Evolutionary conservation across 2,113 vertebrate genomes (phyloP), one percentile per base, ranked within the genome.

Genomic region (Amphiprion ocellaris): DNA sequence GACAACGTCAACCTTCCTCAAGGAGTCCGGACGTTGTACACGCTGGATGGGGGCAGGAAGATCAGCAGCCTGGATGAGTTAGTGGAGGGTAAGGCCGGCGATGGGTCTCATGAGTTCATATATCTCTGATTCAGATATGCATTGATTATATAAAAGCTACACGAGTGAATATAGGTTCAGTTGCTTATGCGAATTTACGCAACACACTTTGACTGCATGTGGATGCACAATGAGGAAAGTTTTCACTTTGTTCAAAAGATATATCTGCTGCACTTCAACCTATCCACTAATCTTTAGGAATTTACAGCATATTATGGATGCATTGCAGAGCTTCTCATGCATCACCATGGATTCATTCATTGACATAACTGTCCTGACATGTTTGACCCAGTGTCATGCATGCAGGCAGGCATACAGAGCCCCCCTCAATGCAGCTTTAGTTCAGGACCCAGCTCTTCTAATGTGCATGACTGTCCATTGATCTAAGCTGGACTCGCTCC

Each of bases 1-100:
- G 97, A 99, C 94, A 98, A 98, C 70, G 97, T 99, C 79, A 97
- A 96, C 92, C 94, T 99, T 69, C 97, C 98, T 0, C 98, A 99
- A 82, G 98, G 98, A 0, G 98, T 99, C 86, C 96, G 98, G 79
- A 94, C 87, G 60, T 94, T 99, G 69, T 99, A 98, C 88, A 95
- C 96, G 2, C 74, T 97, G 76, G 98, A 99, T 17, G 97, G 97
- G 78, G 93, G 92, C 85, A 95, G 89, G 91, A 98, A 95, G 93
- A 93, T 99, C 83, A 94, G 91, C 91, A 97, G 93, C 79, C 90
- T 99, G 91, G 98, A 99, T 0, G 97, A 99, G 70, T 89, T 99
- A 66, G 90, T 97, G 41, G 97, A 99, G 93, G 98, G 98, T 98
- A 93, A 96, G 94, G 8, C 5, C 24, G 24, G 24, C 39, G 56